Evolutionary conservation across 2,797 vertebrate genomes (phyloP).

Genomic region (Sebastes elongatus): DNA sequence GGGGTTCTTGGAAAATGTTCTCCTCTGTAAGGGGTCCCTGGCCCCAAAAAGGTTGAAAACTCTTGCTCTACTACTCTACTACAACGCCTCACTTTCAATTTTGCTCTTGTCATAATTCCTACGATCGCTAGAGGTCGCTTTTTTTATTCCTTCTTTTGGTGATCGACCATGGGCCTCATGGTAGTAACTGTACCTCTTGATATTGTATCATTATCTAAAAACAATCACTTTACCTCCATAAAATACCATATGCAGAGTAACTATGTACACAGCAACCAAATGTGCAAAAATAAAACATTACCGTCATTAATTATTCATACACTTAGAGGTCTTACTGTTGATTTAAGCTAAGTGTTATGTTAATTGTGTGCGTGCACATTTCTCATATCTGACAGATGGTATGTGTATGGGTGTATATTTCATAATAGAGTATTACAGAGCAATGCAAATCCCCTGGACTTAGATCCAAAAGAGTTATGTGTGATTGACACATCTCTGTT

Average conservation of each 20-base stretch:
- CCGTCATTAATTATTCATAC: background rate
- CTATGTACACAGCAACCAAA: background rate
- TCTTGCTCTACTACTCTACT: no score
- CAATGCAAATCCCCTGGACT: slow-evolving; percentile 36
- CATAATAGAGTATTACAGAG: slow-evolving; percentile 14
- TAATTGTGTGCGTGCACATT: slow-evolving; percentile 9
- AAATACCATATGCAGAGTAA: background rate
- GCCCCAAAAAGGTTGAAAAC: no score
- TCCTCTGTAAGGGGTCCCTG: no score
- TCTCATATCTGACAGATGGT: slow-evolving; percentile 22
- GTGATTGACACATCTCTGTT: slow-evolving; percentile 51
- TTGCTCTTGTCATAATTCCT: no score
- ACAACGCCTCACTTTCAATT: no score
- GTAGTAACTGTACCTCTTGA: background rate
- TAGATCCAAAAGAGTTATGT: slow-evolving; percentile 26
- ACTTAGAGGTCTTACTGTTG: background rate
- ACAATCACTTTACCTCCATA: background rate
- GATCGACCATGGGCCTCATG: no score
- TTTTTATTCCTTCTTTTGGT: no score
- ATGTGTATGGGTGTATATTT: slow-evolving; percentile 23
- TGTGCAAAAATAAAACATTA: background rate
- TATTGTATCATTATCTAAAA: background rate
- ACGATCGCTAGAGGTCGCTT: no score
- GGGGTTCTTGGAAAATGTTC: no score
- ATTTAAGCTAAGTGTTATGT: background rate